A percentile compares a stretch with the other conserved stretches of the same genome.
These are phyloP conservation scores for Butastur rufipennis DNA, from an alignment of 2,113 vertebrate species.

Conservation along the genomic window DNA sequence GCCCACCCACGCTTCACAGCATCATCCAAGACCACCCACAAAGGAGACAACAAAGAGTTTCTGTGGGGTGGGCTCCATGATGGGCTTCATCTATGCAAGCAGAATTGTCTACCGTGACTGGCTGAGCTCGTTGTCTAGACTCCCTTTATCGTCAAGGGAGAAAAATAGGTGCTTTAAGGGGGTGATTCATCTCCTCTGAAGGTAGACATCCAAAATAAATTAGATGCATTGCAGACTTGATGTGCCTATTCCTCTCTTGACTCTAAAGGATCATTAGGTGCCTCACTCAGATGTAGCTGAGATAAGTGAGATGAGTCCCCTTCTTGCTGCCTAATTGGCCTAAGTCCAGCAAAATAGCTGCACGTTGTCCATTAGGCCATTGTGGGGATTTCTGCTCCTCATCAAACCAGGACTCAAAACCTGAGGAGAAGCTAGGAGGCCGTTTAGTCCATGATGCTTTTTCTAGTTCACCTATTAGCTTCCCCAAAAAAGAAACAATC, in stretches of 20 bases:
- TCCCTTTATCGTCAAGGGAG: conserved; percentile 23
- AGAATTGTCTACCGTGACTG: not conserved
- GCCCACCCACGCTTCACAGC: not conserved
- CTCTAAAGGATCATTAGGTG: conserved; percentile 58
- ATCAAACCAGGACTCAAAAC: not conserved
- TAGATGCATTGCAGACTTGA: conserved; percentile 58
- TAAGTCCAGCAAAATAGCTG: conserved; percentile 5
- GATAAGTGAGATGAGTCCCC: conserved; percentile 40
- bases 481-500: not conserved
- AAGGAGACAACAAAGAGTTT: conserved; percentile 19
- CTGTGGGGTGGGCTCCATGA: not conserved
- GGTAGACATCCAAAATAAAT: conserved; percentile 62
- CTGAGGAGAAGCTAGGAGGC: not conserved
- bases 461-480: not conserved
- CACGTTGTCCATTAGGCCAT: not conserved
- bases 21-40: conserved; percentile 8
- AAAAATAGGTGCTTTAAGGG: conserved; percentile 55
- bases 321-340: not conserved
- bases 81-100: conserved; percentile 22
- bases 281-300: conserved; percentile 27
- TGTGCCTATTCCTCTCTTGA: conserved; percentile 45
- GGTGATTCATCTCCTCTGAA: conserved; percentile 55
- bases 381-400: conserved; percentile 3
- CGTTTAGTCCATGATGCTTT: not conserved
- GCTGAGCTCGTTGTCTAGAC: conserved; percentile 43